Evolutionary conservation across 2,113 vertebrate genomes (phyloP), one percentile per base, ranked within the genome.

Genomic region (Rallus limicola): DNA sequence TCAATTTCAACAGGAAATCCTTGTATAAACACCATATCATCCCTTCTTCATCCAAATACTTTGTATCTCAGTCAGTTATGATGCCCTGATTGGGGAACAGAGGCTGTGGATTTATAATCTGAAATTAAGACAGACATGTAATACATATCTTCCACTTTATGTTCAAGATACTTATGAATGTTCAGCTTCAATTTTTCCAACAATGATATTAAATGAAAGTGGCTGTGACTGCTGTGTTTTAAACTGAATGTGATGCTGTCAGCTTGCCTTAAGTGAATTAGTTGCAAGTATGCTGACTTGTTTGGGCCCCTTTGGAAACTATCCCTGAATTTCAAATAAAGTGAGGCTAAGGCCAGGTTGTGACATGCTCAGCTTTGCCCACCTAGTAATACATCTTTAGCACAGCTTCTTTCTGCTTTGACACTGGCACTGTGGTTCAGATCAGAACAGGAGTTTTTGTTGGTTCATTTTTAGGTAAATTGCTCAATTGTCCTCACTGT

Each of bases 381-480:
- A 17, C 10, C 10, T 12, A 16, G 3, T 52, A 11, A 13, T 34
- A 36, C n/a, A 14, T 75, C 21, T 75, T 34, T 34, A 80, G 14
- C 7, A 65, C 1, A 2, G 26, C 11, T 67, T 13, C 28, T 16
- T 50, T 59, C 15, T 56, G 3, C 10, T 38, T 31, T 56, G 53
- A 18, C 53, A 31, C 29, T 56, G 29, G 53, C 28, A 31, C 44
- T 21, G 18, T 26, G 8, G 6, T 48, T 82, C 52, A 29, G 9
- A 40, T 28, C 16, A 62, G 16, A 74, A 64, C 2, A 1, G 13
- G 1, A 1, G 0, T 29, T n/a, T 18, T 20, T 63, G 2, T 74
- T 70, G 52, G 8, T 48, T 69, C 4, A n/a, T 38, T 92, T 74
- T 68, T 16, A 24, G 36, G 18, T 42, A 69, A 88, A 63, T 76